Base-by-base conservation (phyloP, 30 jellyfish, hydroid and myxozoan species). In the Catostylus mosaicus region DNA sequence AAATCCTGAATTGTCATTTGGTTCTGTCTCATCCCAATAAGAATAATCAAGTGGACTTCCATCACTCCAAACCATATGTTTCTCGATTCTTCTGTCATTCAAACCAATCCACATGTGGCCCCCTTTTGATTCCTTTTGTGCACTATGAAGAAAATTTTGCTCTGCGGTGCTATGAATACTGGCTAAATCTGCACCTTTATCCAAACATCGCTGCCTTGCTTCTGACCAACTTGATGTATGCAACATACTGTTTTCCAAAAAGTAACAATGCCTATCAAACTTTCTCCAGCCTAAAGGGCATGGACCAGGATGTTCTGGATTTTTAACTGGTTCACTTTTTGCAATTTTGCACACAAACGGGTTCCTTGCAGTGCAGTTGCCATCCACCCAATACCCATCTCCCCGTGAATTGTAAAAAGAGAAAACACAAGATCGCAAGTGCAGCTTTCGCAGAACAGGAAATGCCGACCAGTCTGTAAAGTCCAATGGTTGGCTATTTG, bases 31-130 rank as follows among this genome's bases (percentile, higher is more conserved):
- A 36, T 56, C 87, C 99, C 99, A 95, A 61, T 95, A 75, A 1
- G 37, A 50, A 54, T 22, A 94, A 38, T 78, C 86, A 37, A 76
- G 32, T 11, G 96, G 88, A 11, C 86, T 61, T 0, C 93, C 97
- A 66, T 77, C 95, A 37, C 93, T 89, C 99, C 99, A 95, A 19
- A 66, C 87, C 84, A 88, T 84, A 51, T 43, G 82, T 30, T 80
- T 75, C 76, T 84, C 97, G 7, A 34, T 61, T 45, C 56, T 61
- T 50, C 97, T 65, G 85, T 95, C 99, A 51, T 95, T 95, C 90
- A 95, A 65, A 8, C 99, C 99, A n/a, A 94, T 88, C 99, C 99
- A 94, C n/a, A n/a, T n/a, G 2, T 59, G 77, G 67, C 73, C 38
- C 70, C 56, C 45, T 80, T 67, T 27, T 62, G 88, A 86, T 16